Base-by-base conservation (phyloP, 2,113 vertebrate species). In the Micromys minutus region DNA sequence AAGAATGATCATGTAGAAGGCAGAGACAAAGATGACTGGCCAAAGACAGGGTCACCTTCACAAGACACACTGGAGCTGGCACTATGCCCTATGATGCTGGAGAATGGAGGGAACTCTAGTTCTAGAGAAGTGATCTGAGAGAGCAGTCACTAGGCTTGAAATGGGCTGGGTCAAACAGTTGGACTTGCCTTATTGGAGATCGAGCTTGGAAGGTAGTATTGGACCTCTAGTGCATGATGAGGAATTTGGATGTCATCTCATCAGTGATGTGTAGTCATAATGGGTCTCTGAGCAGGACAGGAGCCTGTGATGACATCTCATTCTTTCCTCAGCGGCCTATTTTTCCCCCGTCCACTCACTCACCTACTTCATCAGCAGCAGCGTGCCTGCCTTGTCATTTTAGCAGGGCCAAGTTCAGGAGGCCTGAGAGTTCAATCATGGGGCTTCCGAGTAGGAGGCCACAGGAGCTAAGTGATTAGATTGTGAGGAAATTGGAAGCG, bases 331-430 rank as follows among this genome's bases (percentile, higher is more conserved):
- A 5, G 19, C 7, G 34, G 19, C n/a, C 7, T 65, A 2, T 79
- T 50, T 55, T 45, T 34, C 87, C 10, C 36, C 13, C 75, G 75
- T 11, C 36, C 4, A 2, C 13, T 39, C n/a, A 90, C 22, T 39
- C n/a, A 90, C 22, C 65, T 19, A 26, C 36, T 71, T 89, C 77
- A 79, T 47, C 75, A 31, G 83, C 86, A 89, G 39, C 7, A 12
- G n/a, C 10, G 0, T 57, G 69, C 42, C 52, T 67, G 26, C 52
- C 29, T 26, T n/a, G 39, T 26, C 0, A 0, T 42, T 91, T 17
- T 36, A 31, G 29, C 22, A 50, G 5, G 11, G 50, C 9, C 0
- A 5, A 0, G 0, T 29, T 5, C 4, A 76, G 26, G 10, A 85
- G 34, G 21, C 4, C 45, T 8, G 2, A 4, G 75, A 57, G 5